Base-by-base conservation (phyloP, 2,113 vertebrate species). In the Vimba vimba region DNA sequence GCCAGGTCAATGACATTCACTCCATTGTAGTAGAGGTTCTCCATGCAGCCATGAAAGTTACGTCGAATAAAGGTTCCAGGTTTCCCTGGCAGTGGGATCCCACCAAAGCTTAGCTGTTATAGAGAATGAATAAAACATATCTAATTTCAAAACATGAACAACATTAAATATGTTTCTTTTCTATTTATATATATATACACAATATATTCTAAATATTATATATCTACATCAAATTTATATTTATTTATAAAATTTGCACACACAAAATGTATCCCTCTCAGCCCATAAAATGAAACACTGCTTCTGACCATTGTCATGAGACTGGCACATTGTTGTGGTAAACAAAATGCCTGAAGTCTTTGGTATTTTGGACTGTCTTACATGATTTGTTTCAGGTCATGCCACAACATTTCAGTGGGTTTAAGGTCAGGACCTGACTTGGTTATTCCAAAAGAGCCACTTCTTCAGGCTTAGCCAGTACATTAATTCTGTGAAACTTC, bases 21-120 rank as follows among this genome's bases (percentile, higher is more conserved):
- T 68, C 97, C 97, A 0, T 99, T 99, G 93, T 99, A 99, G 90
- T 99, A 99, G 62, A 99, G 97, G 90, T 99, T 99, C 89, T 99
- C 98, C 73, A 99, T 94, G 90, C 98, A 99, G 69, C 98, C 98
- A 0, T 98, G 96, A 92, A 99, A 99, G 90, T 99, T 99, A 92
- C 97, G 98, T 94, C 96, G 96, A 90, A 99, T 92, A 91, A 99
- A 99, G 0, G 97, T 98, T 80, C 98, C 98, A n/a, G 98, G 98
- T 86, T 99, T 99, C 17, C 98, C 97, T 0, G 98, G 98, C 11
- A 99, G 95, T 11, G 97, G 98, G 90, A 99, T 99, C 62, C 98
- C 98, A 88, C 98, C 98, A 0, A 99, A 99, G 89, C 98, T 99
- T 93, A 99, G 96, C 98, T 99, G 93, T 94, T 90, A 30, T 33